A percentile compares a stretch with the other conserved stretches of the same genome.
These are phyloP conservation scores for Phyllotis vaccarum DNA, from an alignment of 2,797 vertebrate species.

Conservation along the genomic window DNA sequence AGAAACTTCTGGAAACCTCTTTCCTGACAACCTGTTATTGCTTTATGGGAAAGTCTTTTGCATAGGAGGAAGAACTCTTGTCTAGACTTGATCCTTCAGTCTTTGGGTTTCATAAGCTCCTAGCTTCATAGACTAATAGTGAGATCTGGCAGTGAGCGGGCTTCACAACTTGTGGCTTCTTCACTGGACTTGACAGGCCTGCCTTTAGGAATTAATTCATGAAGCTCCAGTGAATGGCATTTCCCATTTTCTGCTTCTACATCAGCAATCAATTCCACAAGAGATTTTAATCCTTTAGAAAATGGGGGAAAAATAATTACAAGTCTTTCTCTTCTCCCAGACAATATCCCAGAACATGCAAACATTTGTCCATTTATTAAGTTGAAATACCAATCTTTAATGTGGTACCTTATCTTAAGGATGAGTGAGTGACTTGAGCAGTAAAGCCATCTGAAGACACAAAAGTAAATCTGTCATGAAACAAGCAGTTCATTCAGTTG, in stretches of 20 bases:
- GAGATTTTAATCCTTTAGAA: conserved; percentile 58
- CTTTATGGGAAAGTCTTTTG: background rate
- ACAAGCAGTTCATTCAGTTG: conserved; percentile 14
- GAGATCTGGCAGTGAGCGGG: background rate
- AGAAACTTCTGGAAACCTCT: conserved; percentile 26
- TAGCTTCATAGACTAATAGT: background rate
- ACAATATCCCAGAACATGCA: conserved; percentile 1
- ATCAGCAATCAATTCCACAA: conserved; percentile 22
- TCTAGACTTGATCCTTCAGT: background rate
- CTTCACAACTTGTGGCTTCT: background rate
- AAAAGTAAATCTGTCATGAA: conserved; percentile 34
- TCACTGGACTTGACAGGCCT: background rate
- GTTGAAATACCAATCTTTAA: background rate
- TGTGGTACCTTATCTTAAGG: background rate
- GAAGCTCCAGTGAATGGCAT: background rate
- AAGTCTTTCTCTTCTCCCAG: conserved; percentile 13
- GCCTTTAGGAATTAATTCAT: background rate
- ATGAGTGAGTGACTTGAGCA: conserved; percentile 19
- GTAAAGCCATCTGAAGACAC: conserved; percentile 57
- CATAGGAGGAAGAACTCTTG: background rate
- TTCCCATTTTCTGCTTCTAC: conserved; percentile 32
- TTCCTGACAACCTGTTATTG: conserved; percentile 2
- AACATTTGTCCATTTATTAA: conserved; percentile 21
- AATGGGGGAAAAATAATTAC: background rate
- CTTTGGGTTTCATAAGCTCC: background rate